Evolutionary conservation across 37 sponge, comb jelly and placozoan genomes (phyloP), one percentile per base, ranked within the genome.

Genomic region (Ephydatia muelleri): DNA sequence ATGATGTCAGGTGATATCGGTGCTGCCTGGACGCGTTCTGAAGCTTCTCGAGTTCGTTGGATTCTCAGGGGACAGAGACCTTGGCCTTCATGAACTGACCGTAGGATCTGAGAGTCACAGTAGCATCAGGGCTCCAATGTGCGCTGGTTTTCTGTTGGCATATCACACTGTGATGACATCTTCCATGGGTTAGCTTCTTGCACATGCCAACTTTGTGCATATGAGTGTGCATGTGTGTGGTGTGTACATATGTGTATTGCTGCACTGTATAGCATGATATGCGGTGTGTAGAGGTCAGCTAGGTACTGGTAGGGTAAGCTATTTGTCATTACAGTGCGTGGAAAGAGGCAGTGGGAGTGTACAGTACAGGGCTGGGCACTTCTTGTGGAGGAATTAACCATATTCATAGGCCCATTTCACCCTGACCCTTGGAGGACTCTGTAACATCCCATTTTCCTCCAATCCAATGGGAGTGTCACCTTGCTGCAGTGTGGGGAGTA

Each of bases 1-100:
- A 0, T 49, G 29, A 29, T 49, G 30, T 48, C 73, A 95, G 96
- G 73, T 93, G 70, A 77, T 95, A 38, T 95, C 96, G 12, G 48
- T 86, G 19, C 79, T 95, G 14, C 96, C 96, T 5, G 68, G 38
- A 0, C 57, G 91, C 32, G 38, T 93, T 0, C 66, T 93, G 31
- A 86, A 72, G 80, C 47, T 95, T 13, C 78, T 95, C 19, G 96
- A 95, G 86, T 93, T 95, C 76, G 78, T 90, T 47, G 96, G 96
- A 6, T 95, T 95, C 75, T 87, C 91, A 22, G 91, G 95, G 6
- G 65, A 90, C 70, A 70, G 83, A 33, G 73, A 36, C 31, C 29
- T 91, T 12, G 95, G 92, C 2, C 73, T 89, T 48, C 4, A 34
- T 22, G 83, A 87, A 65, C 84, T 92, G 70, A 76, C 70, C 57